A percentile compares a stretch with the other conserved stretches of the same genome.
These are phyloP conservation scores for Psittacara wagleri DNA, from an alignment of 2,113 vertebrate species.

Conservation along the genomic window DNA sequence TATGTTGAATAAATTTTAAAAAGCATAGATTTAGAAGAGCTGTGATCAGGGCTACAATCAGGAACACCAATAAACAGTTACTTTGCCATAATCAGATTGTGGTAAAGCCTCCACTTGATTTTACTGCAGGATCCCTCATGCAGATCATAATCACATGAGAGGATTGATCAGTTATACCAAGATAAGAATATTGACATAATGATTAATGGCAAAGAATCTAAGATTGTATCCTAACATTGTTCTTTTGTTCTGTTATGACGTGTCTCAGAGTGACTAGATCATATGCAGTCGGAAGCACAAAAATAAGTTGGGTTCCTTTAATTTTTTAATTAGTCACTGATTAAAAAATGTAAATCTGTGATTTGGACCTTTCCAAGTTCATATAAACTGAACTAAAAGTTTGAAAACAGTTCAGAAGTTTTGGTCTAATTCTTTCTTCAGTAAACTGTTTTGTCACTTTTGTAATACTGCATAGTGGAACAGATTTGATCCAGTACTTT, in stretches of 20 bases:
- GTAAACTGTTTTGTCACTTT: too few relatives aligned
- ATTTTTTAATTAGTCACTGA: background rate
- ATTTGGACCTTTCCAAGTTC: background rate
- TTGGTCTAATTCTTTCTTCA: background rate
- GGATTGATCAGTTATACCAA: background rate
- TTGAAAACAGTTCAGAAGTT: background rate
- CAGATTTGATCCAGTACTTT: background rate
- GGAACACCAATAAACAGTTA: background rate
- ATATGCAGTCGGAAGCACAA: background rate
- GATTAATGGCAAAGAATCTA: background rate
- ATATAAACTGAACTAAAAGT: background rate
- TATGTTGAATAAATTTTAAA: background rate
- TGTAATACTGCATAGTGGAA: background rate
- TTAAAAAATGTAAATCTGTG: background rate
- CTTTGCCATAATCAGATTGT: background rate
- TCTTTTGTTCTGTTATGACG: background rate
- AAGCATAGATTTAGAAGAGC: background rate
- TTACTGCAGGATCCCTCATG: background rate
- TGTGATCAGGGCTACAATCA: background rate
- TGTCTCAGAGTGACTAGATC: background rate
- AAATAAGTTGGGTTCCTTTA: background rate
- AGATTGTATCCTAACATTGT: background rate
- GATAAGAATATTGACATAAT: background rate
- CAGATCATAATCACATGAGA: background rate
- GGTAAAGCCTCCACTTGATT: background rate